Evolutionary conservation across 30 jellyfish, hydroid and myxozoan genomes (phyloP).

Genomic region (Phacellophora camtschatica): DNA sequence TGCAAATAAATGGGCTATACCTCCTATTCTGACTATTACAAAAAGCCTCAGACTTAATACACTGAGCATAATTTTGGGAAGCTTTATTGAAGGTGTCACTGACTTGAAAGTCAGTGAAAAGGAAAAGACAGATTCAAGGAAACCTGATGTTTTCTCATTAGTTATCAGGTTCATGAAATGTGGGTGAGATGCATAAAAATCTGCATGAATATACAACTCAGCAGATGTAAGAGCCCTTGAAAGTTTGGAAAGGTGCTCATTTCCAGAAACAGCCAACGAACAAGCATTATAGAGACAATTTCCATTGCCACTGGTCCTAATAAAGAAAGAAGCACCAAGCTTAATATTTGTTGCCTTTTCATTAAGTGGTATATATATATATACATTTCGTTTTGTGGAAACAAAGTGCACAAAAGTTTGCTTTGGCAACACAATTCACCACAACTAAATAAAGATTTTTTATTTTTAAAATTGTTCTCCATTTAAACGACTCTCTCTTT

Average conservation of each 20-base stretch:
- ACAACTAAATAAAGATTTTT: no score
- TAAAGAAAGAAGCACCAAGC: no score
- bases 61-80: background rate
- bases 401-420: no score
- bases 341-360: no score
- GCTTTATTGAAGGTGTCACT: background rate
- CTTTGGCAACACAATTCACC: no score
- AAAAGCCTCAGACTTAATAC: background rate
- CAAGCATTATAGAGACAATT: background rate
- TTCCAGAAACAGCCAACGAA: background rate
- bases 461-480: no score
- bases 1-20: background rate
- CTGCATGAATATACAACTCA: background rate
- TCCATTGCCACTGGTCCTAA: no score
- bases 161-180: background rate
- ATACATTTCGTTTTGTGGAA: no score
- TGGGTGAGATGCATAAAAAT: background rate
- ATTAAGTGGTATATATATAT: no score
- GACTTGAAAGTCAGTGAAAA: background rate
- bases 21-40: background rate
- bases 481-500: no score
- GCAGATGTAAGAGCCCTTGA: background rate
- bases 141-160: background rate
- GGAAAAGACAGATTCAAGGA: background rate
- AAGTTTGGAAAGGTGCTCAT: background rate